Evolutionary conservation across 2,797 vertebrate species (phyloP), one percentile per base, ranked within the genome.

Genomic region (Falco rusticolus): DNA sequence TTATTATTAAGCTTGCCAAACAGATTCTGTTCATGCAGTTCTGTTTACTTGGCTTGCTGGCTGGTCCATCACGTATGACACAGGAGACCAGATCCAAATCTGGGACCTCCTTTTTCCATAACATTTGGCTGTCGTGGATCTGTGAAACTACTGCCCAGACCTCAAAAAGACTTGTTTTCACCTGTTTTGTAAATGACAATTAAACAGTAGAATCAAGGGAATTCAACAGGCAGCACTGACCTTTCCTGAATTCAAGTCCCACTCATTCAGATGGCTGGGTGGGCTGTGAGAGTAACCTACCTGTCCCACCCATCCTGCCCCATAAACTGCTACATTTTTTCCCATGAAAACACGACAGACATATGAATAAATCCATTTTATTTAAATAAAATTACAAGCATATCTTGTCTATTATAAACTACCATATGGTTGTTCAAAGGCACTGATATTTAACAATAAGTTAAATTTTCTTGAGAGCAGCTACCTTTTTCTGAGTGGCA

Each of bases 311-410:
- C 14, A 84, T 39, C 25, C 59, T n/a, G 17, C 50, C 25, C 21
- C 64, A 65, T 69, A 85, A 71, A 39, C 34, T 16, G 13, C 72
- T 69, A 11, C 14, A 13, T 53, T 85, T 82, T 91, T 66, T 12
- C 34, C 59, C 39, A 24, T 53, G 45, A 64, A 94, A 85, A 84
- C 22, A 91, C 25, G 22, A 84, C 71, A 95, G 68, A 72, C 43
- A 16, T 12, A 89, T 69, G 13, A 91, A 97, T 94, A 97, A 72
- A 94, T 47, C 89, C 29, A 33, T 88, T 97, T 97, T 97, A 97
- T 97, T 97, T 97, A 96, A 96, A 97, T 97, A 96, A 94, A 88
- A 76, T 86, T 86, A 96, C 79, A 96, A 16, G 26, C 53, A 16
- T 69, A 63, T 87, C 43, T 84, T 91, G 10, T 88, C 61, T 89